Evolutionary conservation across 2,888 invertebrate genomes (phyloP), one percentile per base, ranked within the genome.

Genomic region (Ennomos fuscantarius): DNA sequence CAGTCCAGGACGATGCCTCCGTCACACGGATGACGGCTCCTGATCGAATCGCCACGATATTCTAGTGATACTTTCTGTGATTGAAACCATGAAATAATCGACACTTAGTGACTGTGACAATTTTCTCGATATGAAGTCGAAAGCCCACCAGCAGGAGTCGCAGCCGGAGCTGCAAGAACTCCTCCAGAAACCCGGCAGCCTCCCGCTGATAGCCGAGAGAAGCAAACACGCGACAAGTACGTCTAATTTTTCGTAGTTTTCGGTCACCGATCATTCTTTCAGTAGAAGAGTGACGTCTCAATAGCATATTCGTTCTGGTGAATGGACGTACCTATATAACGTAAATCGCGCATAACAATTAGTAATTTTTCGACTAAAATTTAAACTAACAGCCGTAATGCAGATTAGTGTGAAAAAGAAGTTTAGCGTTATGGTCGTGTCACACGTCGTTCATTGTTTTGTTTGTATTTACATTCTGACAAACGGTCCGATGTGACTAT

Each of bases 81-180:
- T 24, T 62, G 12, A 47, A 63, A 62, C 52, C 55, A 71, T 73
- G 70, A 72, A 67, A 68, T 74, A 72, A 66, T 54, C 58, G 62
- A 70, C 60, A 52, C 60, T 52, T 62, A 55, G 79, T 82, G 76
- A 65, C 55, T 73, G 82, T 82, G 81, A 74, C 61, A 60, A 73
- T 68, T 37, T 51, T 53, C 54, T 54, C 35, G 76, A 70, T 33
- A 90, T 90, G 90, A 88, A 86, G 69, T 65, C 84, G 32, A 84
- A 72, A 59, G 78, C 66, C 56, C 82, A 79, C 13, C 78, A 79
- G 24, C 40, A 65, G 34, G 76, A 71, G 54, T 70, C 76, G 43
- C 84, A 79, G 71, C 82, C 89, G 32, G 91, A 92, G 79, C 77
- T 91, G 66, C 84, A 92, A 73, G 91, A 89, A 67, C 70, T 92